These are phyloP conservation scores for Channa argus DNA, from an alignment of 2,113 vertebrate genomes.

Conservation along the genomic window DNA sequence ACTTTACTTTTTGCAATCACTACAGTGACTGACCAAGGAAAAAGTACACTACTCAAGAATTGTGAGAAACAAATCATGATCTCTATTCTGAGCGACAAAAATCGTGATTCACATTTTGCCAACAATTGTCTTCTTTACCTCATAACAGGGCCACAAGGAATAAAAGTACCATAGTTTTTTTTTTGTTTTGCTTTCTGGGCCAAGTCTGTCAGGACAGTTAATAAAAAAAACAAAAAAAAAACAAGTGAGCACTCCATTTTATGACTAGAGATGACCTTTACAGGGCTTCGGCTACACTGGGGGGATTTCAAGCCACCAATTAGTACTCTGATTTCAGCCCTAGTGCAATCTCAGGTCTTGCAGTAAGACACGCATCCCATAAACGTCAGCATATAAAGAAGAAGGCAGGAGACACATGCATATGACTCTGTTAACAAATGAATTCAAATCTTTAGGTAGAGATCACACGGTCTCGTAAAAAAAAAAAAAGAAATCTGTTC, in stretches of 20 bases:
- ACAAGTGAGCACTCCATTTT: conserved; percentile 71
- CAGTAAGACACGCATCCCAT: conserved; percentile 33
- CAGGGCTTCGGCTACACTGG: conserved; percentile 54
- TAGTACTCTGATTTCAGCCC: conserved; percentile 56
- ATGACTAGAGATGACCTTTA: conserved; percentile 77
- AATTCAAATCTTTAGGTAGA: conserved; percentile 12
- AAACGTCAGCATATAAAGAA: conserved; percentile 52
- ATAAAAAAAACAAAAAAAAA: conserved; percentile 59
- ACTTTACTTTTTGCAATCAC: too few species aligned
- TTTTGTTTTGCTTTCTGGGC: conserved; percentile 56
- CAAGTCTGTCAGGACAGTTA: conserved; percentile 59
- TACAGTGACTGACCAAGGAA: too few species aligned
- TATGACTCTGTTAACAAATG: conserved; percentile 36
- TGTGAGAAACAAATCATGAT: too few species aligned
- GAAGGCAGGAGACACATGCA: neutral
- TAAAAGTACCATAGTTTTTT: conserved; percentile 21
- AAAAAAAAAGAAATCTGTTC: too few species aligned
- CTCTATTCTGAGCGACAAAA: too few species aligned
- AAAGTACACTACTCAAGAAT: too few species aligned
- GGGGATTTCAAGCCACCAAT: conserved; percentile 77
- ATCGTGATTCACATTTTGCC: too few species aligned
- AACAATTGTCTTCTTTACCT: neutral
- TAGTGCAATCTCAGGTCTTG: conserved; percentile 42
- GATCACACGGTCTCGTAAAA: conserved; percentile 17
- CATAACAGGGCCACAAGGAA: conserved; percentile 16